These are phyloP conservation scores for Glomeris maerens DNA, from an alignment of 1,140 invertebrate species.

Conservation along the genomic window DNA sequence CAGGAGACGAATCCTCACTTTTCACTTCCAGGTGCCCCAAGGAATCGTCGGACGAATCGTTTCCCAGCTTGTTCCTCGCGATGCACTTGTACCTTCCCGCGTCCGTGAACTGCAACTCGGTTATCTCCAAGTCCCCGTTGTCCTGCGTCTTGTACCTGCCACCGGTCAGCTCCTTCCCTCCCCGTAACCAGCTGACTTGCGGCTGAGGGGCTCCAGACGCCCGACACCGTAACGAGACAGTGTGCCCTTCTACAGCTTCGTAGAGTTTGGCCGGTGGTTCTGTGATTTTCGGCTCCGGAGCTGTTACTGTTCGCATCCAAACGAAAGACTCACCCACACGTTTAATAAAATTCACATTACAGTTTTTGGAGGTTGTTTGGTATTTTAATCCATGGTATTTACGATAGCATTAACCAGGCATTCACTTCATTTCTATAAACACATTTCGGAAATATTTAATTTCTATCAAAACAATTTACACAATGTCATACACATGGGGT, in stretches of 20 bases:
- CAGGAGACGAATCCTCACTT: too few species aligned
- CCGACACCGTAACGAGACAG: conserved; percentile 68
- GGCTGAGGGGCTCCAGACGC: conserved; percentile 94
- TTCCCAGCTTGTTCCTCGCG: conserved; percentile 84
- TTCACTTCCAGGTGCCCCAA: conserved; percentile 48
- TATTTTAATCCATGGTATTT: too few species aligned
- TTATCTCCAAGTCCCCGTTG: conserved; percentile 71
- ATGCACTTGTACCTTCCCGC: conserved; percentile 78
- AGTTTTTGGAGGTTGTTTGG: too few species aligned
- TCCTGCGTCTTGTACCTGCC: conserved; percentile 55
- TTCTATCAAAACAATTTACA: too few species aligned
- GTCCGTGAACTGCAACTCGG: conserved; percentile 65
- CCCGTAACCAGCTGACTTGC: conserved; percentile 80
- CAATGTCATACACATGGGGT: too few species aligned
- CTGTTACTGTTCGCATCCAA: too few species aligned
- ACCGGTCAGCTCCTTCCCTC: conserved; percentile 65
- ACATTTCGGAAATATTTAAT: too few species aligned
- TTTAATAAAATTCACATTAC: too few species aligned
- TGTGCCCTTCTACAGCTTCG: conserved; percentile 65
- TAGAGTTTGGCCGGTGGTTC: conserved; percentile 56
- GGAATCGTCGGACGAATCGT: conserved; percentile 29
- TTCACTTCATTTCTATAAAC: too few species aligned
- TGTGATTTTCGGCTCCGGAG: conserved; percentile 77
- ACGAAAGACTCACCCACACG: too few species aligned
- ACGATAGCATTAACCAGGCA: too few species aligned